Conservation (phyloP, 2,888 invertebrate species). For the Zygaena filipendulae region DNA sequence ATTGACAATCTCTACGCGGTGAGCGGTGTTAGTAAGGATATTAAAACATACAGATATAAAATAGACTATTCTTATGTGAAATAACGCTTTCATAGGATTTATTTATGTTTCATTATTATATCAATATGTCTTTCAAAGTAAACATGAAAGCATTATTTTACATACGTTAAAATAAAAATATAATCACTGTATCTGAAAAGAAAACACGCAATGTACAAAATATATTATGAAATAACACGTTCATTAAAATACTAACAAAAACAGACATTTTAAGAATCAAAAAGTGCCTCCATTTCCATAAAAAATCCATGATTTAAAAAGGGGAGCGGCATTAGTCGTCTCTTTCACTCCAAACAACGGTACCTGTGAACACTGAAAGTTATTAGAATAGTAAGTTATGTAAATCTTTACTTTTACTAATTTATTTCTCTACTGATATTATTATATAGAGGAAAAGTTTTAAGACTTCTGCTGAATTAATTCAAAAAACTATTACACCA, state of each 20-base stretch:
- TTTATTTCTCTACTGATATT: too few relatives aligned
- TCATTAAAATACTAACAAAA: slow-evolving; percentile 21
- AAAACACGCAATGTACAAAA: slow-evolving; percentile 22
- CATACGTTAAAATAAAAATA: slow-evolving; percentile 17
- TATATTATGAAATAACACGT: slow-evolving; percentile 12
- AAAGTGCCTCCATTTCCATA: slow-evolving; percentile 51
- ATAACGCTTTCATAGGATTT: slow-evolving; percentile 27
- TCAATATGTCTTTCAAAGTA: too few relatives aligned
- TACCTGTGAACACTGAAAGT: too few relatives aligned
- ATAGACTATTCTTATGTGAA: slow-evolving; percentile 21
- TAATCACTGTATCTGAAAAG: slow-evolving; percentile 18
- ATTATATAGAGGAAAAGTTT: too few relatives aligned
- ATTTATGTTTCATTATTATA: too few relatives aligned
- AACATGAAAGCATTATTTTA: slow-evolving; percentile 25
- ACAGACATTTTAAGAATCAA: slow-evolving; percentile 49
- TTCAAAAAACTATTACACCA: too few relatives aligned
- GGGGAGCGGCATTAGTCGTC: slow-evolving; percentile 25
- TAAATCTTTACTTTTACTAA: too few relatives aligned
- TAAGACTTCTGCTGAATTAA: too few relatives aligned
- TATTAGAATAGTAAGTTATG: too few relatives aligned
- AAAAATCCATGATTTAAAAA: slow-evolving; percentile 9
- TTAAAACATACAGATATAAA: too few relatives aligned
- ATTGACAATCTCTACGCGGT: slow-evolving; percentile 36
- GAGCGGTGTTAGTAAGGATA: slow-evolving; percentile 39
- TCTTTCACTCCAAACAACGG: slow-evolving; percentile 27